These are phyloP conservation scores for Chelonoidis abingdonii DNA, from an alignment of 2,113 vertebrate species.

Conservation along the genomic window DNA sequence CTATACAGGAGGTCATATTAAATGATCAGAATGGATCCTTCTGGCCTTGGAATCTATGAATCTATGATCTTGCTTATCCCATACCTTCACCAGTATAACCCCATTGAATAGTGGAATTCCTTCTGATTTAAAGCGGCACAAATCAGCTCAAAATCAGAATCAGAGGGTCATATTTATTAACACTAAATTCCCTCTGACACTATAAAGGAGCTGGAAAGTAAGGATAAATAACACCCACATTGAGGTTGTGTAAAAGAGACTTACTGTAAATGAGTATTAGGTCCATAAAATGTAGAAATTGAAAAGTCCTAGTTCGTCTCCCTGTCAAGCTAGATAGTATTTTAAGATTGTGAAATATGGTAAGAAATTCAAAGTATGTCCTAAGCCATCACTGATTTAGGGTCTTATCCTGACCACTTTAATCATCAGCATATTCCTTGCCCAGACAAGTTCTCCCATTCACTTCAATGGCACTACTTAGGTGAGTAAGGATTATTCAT, in stretches of 20 bases:
- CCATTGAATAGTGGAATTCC: neutral
- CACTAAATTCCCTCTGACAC: neutral
- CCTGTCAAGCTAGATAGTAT: neutral
- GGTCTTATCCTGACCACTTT: neutral
- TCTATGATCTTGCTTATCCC: neutral
- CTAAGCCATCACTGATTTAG: neutral
- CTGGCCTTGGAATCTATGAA: too few relatives aligned
- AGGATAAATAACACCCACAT: neutral
- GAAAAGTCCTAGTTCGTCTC: neutral
- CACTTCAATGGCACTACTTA: conserved; percentile 19
- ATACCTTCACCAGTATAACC: neutral
- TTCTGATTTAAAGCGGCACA: neutral
- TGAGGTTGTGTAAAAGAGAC: neutral
- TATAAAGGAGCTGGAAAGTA: neutral
- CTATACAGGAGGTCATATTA: neutral
- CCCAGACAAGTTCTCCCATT: conserved; percentile 15
- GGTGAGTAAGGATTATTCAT: neutral
- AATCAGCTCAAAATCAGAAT: neutral
- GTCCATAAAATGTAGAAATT: neutral
- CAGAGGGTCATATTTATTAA: neutral
- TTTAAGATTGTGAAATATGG: neutral
- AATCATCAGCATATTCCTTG: conserved; percentile 9
- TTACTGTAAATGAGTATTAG: neutral
- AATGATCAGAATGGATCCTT: neutral
- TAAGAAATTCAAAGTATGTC: neutral